Percentiles rank a stretch among this genome's conserved stretches.
Conservation (phyloP, 2,888 invertebrate species). For the Griposia aprilina region DNA sequence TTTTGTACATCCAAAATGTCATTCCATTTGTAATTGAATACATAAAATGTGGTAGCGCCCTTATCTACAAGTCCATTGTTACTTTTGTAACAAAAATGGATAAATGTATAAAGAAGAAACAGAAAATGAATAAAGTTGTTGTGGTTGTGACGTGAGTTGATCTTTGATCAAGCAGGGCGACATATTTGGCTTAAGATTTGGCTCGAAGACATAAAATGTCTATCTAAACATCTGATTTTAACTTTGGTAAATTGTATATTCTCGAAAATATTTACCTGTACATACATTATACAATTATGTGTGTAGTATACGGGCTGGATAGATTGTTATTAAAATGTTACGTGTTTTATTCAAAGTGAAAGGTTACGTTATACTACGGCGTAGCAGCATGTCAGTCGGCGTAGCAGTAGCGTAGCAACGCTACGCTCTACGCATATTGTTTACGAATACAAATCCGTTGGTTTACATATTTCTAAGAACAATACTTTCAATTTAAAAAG, state of each 20-base stretch:
- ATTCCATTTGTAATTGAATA: conserved; percentile 70
- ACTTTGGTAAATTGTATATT: background rate
- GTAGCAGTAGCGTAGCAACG: conserved; percentile 39
- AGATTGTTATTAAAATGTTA: background rate
- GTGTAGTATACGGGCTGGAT: background rate
- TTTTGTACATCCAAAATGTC: conserved; percentile 69
- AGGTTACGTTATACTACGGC: conserved; percentile 37
- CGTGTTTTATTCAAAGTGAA: background rate
- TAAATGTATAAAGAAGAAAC: conserved; percentile 34
- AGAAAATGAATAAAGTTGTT: conserved; percentile 24
- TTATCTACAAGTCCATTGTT: conserved; percentile 62
- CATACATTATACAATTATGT: too few relatives aligned
- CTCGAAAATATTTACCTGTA: background rate
- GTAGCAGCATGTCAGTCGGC: conserved; percentile 31
- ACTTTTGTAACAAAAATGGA: conserved; percentile 55
- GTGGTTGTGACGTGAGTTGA: conserved; percentile 38
- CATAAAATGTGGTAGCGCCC: conserved; percentile 65
- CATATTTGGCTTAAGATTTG: conserved; percentile 3
- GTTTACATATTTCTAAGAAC: conserved; percentile 17
- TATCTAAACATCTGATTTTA: background rate
- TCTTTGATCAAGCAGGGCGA: conserved; percentile 27
- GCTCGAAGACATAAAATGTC: conserved; percentile 11
- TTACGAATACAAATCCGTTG: background rate
- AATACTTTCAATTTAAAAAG: conserved; percentile 56
- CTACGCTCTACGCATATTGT: conserved; percentile 1